phyloP scores from a whole-genome alignment of 2,888 invertebrate genomes.

The Ptilodon capucinus region DNA sequence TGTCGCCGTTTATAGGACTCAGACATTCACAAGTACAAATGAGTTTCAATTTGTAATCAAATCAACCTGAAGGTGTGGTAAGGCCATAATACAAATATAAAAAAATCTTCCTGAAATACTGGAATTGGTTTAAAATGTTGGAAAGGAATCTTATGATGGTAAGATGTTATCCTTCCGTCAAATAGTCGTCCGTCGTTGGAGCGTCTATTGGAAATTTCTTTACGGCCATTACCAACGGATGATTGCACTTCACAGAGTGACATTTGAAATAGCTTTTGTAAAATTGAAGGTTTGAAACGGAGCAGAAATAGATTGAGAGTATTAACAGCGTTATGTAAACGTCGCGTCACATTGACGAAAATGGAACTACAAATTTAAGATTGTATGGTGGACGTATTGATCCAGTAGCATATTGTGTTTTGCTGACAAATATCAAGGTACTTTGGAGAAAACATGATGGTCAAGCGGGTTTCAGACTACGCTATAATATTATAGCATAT shows the following conservation, averaged over 20 bases:
- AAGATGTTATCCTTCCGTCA: slow-evolving; percentile 16
- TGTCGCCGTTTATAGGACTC: slow-evolving; percentile 29
- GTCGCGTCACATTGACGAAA: neutral
- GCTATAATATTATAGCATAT: too few relatives aligned
- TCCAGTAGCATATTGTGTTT: too few relatives aligned
- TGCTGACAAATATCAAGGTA: too few relatives aligned
- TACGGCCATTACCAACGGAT: slow-evolving; percentile 20
- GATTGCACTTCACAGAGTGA: slow-evolving; percentile 18
- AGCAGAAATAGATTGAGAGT: slow-evolving; percentile 7
- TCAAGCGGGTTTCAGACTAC: too few relatives aligned
- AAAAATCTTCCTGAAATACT: too few relatives aligned
- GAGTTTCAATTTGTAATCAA: slow-evolving; percentile 5
- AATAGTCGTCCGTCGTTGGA: slow-evolving; percentile 25
- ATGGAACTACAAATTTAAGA: neutral
- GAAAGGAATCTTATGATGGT: too few relatives aligned
- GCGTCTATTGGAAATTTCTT: slow-evolving; percentile 33
- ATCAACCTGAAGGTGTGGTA: neutral
- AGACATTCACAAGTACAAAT: slow-evolving; percentile 24
- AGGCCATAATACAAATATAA: too few relatives aligned
- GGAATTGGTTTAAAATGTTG: slow-evolving; percentile 8
- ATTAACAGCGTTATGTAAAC: neutral
- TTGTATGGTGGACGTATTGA: neutral
- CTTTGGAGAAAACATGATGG: too few relatives aligned
- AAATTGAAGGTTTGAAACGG: slow-evolving; percentile 8
- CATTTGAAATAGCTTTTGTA: slow-evolving; percentile 10